Conservation (phyloP, 2,113 vertebrate species). For the Hyperopisus bebe region DNA sequence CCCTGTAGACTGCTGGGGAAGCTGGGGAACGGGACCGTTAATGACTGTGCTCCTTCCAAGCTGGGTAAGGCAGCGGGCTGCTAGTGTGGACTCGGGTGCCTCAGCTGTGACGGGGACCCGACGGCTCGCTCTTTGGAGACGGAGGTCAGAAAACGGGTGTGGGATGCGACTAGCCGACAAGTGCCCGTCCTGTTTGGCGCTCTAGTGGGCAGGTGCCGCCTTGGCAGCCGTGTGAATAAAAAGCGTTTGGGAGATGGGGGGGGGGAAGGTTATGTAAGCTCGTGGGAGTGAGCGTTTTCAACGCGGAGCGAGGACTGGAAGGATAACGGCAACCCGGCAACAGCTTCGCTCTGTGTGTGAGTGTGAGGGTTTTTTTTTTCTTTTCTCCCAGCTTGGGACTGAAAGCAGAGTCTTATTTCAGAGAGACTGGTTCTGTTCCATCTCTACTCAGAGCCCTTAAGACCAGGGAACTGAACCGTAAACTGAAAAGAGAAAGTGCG, state of each 20-base stretch:
- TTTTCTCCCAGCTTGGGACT: background rate
- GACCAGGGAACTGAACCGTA: background rate
- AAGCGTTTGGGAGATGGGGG: background rate
- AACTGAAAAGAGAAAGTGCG: background rate
- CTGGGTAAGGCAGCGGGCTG: background rate
- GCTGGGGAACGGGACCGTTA: background rate
- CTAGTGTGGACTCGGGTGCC: background rate
- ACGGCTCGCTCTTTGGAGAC: background rate
- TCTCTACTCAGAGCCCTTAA: background rate
- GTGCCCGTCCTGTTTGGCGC: background rate
- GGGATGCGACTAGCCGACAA: background rate
- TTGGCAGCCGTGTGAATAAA: background rate
- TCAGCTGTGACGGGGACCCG: background rate
- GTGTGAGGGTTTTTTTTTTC: background rate
- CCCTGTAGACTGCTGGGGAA: background rate
- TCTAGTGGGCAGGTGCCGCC: background rate
- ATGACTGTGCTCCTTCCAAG: background rate
- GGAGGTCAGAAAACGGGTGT: background rate
- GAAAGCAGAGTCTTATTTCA: background rate
- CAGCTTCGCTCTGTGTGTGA: background rate
- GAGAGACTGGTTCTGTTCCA: background rate
- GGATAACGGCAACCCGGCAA: slow-evolving; percentile 13
- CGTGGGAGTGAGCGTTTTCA: slow-evolving; percentile 16
- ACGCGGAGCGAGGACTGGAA: background rate
- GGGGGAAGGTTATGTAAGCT: slow-evolving; percentile 14